Conservation (phyloP, 2,888 invertebrate species). For the Agrotis ipsilon region DNA sequence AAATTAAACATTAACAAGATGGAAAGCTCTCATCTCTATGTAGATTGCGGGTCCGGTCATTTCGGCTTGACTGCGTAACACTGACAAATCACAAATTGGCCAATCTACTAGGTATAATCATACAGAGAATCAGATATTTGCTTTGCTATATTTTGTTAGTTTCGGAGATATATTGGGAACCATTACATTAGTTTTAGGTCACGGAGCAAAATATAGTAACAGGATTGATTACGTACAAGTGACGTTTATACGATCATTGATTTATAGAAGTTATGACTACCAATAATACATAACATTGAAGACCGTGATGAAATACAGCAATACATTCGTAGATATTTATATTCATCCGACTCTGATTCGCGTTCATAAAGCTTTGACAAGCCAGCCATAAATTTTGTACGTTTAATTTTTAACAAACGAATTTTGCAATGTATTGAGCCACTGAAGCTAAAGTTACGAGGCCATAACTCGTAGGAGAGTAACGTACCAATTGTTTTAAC, state of each 20-base stretch:
- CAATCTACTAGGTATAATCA: conserved; percentile 23
- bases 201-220: conserved; percentile 23
- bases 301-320: conserved; percentile 12
- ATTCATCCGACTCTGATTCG: conserved; percentile 1
- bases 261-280: conserved; percentile 27
- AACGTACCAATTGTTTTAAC: conserved; percentile 21
- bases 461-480: conserved; percentile 16
- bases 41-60: conserved; percentile 62
- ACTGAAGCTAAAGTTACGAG: conserved; percentile 16
- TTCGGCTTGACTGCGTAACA: conserved; percentile 42
- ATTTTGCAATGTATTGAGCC: conserved; percentile 2
- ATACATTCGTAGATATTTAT: conserved; percentile 12
- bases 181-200: conserved; percentile 10
- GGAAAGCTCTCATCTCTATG: conserved; percentile 64
- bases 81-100: conserved; percentile 41
- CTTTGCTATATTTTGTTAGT: neutral
- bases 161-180: neutral
- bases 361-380: conserved; percentile 37
- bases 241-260: conserved; percentile 34
- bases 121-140: conserved; percentile 13
- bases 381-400: conserved; percentile 8
- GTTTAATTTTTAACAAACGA: conserved; percentile 25
- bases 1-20: conserved; percentile 66
- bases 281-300: conserved; percentile 31
- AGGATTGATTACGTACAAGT: conserved; percentile 31